Evolutionary conservation across 2,797 vertebrate species (phyloP).

Genomic region (Pygocentrus nattereri): DNA sequence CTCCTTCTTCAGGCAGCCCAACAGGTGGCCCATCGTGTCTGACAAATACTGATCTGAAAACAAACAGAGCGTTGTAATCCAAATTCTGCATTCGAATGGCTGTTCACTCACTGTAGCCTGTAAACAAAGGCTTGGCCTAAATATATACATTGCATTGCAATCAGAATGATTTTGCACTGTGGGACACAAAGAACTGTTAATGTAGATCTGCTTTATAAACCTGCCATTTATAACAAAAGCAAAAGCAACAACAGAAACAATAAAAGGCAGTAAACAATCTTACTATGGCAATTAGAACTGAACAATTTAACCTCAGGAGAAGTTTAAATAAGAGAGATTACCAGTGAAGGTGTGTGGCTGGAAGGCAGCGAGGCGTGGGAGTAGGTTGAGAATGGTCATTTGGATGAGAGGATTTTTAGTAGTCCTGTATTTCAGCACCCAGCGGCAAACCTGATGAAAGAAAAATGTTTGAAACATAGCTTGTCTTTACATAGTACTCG

Average conservation of each 20-base stretch:
- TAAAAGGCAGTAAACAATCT: too few species aligned
- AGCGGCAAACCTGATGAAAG: slow-evolving; percentile 89
- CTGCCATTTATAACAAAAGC: neutral
- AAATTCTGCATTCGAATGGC: too few species aligned
- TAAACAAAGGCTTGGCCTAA: too few species aligned
- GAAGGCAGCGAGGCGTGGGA: slow-evolving; percentile 95
- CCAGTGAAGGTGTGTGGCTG: slow-evolving; percentile 94
- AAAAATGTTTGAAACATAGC: neutral
- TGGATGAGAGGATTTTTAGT: slow-evolving; percentile 98
- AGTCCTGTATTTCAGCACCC: slow-evolving; percentile 95
- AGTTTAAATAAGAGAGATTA: slow-evolving; percentile 59
- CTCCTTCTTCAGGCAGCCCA: slow-evolving; percentile 95
- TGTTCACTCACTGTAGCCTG: too few species aligned
- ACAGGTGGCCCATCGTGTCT: slow-evolving; percentile 95
- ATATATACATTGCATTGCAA: neutral
- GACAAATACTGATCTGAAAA: slow-evolving; percentile 90
- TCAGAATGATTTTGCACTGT: neutral
- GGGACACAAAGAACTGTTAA: neutral
- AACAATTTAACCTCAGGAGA: neutral
- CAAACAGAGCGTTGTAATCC: neutral
- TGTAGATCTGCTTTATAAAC: neutral
- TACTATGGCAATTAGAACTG: too few species aligned
- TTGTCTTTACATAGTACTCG: neutral
- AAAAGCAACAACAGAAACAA: neutral
- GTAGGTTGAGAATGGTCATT: slow-evolving; percentile 94